phyloP scores from a whole-genome alignment of 2,888 invertebrate species.

The Standfussiana lucernea region DNA sequence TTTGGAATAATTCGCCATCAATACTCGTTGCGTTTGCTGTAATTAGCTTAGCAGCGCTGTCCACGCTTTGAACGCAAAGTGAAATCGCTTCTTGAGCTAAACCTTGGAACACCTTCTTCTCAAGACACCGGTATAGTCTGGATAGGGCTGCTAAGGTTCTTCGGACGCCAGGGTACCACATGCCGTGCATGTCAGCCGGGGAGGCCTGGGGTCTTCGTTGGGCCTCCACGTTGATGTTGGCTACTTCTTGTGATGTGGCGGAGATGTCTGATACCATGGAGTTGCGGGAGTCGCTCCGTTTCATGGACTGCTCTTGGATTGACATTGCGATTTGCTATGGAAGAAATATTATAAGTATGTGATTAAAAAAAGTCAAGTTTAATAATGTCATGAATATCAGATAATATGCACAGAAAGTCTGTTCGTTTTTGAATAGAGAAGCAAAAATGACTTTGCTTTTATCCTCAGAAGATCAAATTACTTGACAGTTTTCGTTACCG shows the following conservation, averaged over 20 bases:
- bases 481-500: not conserved
- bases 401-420: not conserved
- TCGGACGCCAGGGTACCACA: constrained; percentile 99
- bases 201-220: constrained; percentile 91
- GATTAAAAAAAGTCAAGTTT: not conserved
- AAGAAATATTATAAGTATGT: not conserved
- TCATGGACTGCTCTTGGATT: constrained; percentile 90
- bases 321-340: constrained; percentile 92
- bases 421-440: not conserved
- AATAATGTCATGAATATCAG: not conserved
- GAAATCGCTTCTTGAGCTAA: constrained; percentile 98
- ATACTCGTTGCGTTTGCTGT: constrained; percentile 93
- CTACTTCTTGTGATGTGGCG: constrained; percentile 93
- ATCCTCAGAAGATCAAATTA: not conserved
- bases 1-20: constrained; percentile 99
- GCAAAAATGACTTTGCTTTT: not conserved
- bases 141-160: constrained; percentile 98
- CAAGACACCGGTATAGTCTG: constrained; percentile 95
- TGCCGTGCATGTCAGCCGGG: constrained; percentile 99
- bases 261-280: constrained; percentile 93
- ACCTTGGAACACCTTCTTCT: constrained; percentile 98
- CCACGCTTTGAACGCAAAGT: constrained; percentile 97
- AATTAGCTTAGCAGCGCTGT: constrained; percentile 95
- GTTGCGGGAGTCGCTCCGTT: constrained; percentile 92
- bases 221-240: constrained; percentile 90